These are phyloP conservation scores for Irena cyanogastra DNA, from an alignment of 2,113 vertebrate species.

Conservation along the genomic window DNA sequence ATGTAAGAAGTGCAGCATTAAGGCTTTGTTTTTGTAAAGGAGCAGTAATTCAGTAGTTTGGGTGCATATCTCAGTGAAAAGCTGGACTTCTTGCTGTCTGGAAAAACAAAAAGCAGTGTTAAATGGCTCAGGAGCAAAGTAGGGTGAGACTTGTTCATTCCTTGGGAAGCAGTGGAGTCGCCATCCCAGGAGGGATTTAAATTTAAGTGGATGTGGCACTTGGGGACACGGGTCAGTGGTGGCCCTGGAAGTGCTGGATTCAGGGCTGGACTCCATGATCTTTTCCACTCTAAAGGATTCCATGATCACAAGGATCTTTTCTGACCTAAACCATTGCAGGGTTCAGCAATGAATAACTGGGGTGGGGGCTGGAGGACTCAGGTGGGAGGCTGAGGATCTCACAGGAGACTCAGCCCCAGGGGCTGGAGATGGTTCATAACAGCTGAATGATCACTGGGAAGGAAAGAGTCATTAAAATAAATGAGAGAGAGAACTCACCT, in stretches of 20 bases:
- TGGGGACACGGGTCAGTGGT: background rate
- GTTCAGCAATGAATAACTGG: background rate
- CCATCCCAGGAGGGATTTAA: background rate
- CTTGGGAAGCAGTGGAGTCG: accelerated
- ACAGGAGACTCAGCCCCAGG: background rate
- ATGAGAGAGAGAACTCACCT: background rate
- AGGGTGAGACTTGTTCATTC: background rate
- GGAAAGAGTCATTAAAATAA: background rate
- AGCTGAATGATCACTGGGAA: background rate
- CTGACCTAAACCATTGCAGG: background rate
- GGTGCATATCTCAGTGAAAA: background rate
- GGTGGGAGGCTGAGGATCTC: background rate
- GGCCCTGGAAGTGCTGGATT: background rate
- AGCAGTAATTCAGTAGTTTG: background rate
- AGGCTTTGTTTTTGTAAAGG: background rate
- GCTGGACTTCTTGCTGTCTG: background rate
- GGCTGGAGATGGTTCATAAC: accelerated
- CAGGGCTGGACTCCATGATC: background rate
- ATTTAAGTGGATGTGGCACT: background rate
- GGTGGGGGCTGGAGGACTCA: accelerated
- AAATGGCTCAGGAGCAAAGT: background rate
- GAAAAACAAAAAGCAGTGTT: too few species aligned
- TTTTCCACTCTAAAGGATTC: background rate
- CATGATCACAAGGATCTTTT: background rate
- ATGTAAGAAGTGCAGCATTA: background rate